A percentile compares a stretch with the other conserved stretches of the same genome.
Evolutionary conservation across 2,797 vertebrate species (phyloP).

Genomic region (Scarus forsteni): DNA sequence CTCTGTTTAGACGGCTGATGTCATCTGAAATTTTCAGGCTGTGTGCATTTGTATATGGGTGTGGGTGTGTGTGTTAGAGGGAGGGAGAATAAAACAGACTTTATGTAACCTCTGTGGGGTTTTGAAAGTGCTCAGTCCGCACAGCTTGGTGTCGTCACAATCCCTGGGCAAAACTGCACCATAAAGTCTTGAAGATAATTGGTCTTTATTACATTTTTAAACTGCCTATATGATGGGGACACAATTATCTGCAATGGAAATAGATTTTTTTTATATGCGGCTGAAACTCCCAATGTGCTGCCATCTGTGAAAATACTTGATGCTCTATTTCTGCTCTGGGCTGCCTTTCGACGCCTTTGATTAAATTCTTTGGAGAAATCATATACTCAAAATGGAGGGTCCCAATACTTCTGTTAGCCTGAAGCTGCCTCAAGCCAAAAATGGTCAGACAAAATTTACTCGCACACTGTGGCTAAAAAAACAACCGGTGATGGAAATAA

Average conservation of each 20-base stretch:
- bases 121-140: constrained; percentile 42
- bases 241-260: constrained; percentile 36
- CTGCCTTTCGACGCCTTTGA: constrained; percentile 34
- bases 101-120: constrained; percentile 39
- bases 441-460: constrained; percentile 30
- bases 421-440: constrained; percentile 28
- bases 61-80: constrained; percentile 12
- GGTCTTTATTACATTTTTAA: constrained; percentile 55
- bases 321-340: constrained; percentile 61
- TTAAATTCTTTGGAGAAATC: constrained; percentile 47
- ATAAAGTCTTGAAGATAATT: constrained; percentile 56
- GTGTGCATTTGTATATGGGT: constrained; percentile 26
- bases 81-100: constrained; percentile 37
- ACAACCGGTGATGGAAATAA: constrained; percentile 35
- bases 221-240: constrained; percentile 34
- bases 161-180: constrained; percentile 41
- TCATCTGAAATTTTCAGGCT: constrained; percentile 50
- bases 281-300: constrained; percentile 51
- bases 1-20: constrained; percentile 58
- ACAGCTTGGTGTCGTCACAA: constrained; percentile 43
- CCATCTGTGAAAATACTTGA: constrained; percentile 71
- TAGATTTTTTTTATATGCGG: constrained; percentile 46
- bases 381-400: constrained; percentile 26
- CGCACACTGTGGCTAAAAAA: constrained; percentile 6
- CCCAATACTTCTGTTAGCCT: constrained; percentile 52